phyloP scores from a whole-genome alignment of 2,113 vertebrate genomes.

The Gila orcuttii region DNA sequence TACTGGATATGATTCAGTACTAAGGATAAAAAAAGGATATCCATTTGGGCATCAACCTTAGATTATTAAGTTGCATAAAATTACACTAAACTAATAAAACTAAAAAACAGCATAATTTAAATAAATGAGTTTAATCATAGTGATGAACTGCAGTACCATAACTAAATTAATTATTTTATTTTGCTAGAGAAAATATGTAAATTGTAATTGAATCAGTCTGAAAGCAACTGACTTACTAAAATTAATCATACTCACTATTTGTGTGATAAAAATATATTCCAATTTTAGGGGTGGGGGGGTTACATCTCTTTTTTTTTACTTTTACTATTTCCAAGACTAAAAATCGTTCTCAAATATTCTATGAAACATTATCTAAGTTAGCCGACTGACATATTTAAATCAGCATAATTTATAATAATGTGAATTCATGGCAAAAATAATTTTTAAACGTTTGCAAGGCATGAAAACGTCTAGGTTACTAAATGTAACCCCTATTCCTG shows the following conservation, averaged over 20 bases:
- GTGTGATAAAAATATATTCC: no score
- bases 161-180: not conserved
- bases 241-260: not conserved
- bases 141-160: not conserved
- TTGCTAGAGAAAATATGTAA: not conserved
- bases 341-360: not conserved
- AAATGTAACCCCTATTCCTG: no score
- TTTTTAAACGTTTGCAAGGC: not conserved
- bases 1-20: not conserved
- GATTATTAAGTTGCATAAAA: not conserved
- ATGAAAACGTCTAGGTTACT: not conserved
- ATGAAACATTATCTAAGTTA: no score
- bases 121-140: not conserved
- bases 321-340: not conserved
- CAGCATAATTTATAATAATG: not conserved
- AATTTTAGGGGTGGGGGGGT: no score
- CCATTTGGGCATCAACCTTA: not conserved
- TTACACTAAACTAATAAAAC: not conserved
- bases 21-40: no score
- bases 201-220: not conserved
- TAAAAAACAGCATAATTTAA: no score
- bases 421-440: not conserved
- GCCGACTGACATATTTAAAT: not conserved
- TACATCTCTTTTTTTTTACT: not conserved
- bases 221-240: not conserved